Conservation (phyloP, 2,113 vertebrate species). For the Trochalopteron elliotii region DNA sequence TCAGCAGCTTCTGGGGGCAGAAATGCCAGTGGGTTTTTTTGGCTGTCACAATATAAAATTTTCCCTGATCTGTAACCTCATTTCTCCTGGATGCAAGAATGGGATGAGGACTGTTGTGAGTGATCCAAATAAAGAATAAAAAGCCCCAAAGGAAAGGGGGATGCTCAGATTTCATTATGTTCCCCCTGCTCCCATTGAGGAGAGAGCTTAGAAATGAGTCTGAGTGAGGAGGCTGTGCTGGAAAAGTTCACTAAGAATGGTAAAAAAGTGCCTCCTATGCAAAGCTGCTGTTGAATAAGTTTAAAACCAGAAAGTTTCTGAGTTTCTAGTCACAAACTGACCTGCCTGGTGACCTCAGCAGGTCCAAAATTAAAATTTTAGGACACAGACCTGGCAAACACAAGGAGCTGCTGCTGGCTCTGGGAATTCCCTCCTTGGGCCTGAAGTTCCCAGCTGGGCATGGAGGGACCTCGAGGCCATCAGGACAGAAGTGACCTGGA, state of each 20-base stretch:
- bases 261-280: rapidly evolving
- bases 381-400: conserved; percentile 76
- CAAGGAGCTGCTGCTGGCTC: conserved; percentile 67
- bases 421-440: conserved; percentile 62
- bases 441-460: conserved; percentile 82
- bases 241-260: neutral
- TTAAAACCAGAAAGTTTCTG: neutral
- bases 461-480: conserved; percentile 33
- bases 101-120: neutral
- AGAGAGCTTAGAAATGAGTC: neutral
- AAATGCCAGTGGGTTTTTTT: neutral
- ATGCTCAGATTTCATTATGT: neutral
- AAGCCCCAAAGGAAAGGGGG: neutral
- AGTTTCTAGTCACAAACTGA: neutral
- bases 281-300: neutral
- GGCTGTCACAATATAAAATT: neutral
- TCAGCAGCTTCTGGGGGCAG: neutral
- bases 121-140: neutral
- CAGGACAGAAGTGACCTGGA: conserved; percentile 78
- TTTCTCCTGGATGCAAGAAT: neutral
- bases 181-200: neutral
- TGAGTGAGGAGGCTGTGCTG: neutral
- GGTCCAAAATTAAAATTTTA: neutral
- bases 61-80: neutral
- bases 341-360: neutral